Base-by-base conservation (phyloP, 1,140 invertebrate species). In the Drosophila trapezifrons region DNA sequence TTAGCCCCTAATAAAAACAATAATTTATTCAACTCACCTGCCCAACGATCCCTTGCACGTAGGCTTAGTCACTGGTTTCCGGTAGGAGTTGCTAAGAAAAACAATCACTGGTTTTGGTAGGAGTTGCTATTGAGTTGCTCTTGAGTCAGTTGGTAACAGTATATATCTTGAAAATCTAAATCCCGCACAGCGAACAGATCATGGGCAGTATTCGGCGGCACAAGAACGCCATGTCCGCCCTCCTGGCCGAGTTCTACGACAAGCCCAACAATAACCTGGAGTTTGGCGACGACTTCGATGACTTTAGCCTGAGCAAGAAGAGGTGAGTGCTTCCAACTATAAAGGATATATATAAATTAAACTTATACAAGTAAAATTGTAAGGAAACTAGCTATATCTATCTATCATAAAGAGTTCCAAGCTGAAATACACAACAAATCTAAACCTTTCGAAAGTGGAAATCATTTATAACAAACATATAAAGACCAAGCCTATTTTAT, bases 141-240 rank as follows among this genome's bases (percentile, higher is more conserved):
- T 20, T 1, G 20, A 43, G 55, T 27, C 20, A 42, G 43, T 9
- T 58, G 43, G 17, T 29, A 12, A 35, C 45, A 20, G 49, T 55
- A 47, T n/a, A 52, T 65, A 17, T 45, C 38, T 49, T 59, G 15
- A 55, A 60, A 18, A 51, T 55, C 29, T 57, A 27, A 58, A 67
- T 49, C 25, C n/a, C 17, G 27, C 20, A 62, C 91, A 97, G 96
- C 42, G 95, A 96, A 47, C 95, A 95, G n/a, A 97, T 97, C 78
- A 91, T 95, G 62, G 94, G 94, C 76, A 96, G 95, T 42, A 95
- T 97, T 62, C 93, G 95, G 13, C 92, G 94, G 4, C 95, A 96
- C 90, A 94, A 95, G 78, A 94, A 95, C 32, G 94, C 95, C 45
- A 94, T 96, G 29, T 93, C 94, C 2, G 94, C 95, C 2, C 92